phyloP scores from a whole-genome alignment of 1,140 invertebrate species.

The Brachystomella parvula region DNA sequence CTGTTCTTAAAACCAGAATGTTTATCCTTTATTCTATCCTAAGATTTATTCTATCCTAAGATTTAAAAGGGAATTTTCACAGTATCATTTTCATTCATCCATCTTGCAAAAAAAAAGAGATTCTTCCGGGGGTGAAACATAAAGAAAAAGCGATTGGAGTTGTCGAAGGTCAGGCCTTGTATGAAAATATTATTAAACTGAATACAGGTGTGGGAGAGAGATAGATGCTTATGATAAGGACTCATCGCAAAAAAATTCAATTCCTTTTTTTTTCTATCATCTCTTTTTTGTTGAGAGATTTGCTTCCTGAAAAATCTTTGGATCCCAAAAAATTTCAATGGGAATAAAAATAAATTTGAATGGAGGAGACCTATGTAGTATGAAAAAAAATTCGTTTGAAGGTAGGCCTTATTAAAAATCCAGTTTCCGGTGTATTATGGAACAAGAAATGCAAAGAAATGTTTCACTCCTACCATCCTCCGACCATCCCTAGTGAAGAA shows the following conservation, averaged over 20 bases:
- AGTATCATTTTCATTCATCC: neutral
- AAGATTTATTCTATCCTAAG: neutral
- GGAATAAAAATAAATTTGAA: neutral
- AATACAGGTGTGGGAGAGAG: too few species aligned
- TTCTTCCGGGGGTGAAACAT: neutral
- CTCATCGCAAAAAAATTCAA: neutral
- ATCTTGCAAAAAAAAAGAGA: neutral
- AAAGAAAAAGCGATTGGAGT: neutral
- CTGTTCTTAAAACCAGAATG: neutral
- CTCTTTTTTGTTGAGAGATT: neutral
- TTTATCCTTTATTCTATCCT: neutral
- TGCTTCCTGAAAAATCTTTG: neutral
- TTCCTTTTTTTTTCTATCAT: neutral
- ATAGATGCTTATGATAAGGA: too few species aligned
- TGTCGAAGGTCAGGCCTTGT: neutral
- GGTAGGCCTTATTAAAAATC: too few species aligned
- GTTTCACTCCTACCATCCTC: too few species aligned
- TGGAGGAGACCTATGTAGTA: neutral
- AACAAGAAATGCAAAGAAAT: too few species aligned
- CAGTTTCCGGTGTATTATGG: too few species aligned
- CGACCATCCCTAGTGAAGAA: too few species aligned
- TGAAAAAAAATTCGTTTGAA: neutral
- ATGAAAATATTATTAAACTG: neutral
- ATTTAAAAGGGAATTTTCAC: neutral
- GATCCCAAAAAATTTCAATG: neutral